These are phyloP conservation scores for Cochlearius cochlearius DNA, from an alignment of 2,113 vertebrate genomes.

Conservation along the genomic window DNA sequence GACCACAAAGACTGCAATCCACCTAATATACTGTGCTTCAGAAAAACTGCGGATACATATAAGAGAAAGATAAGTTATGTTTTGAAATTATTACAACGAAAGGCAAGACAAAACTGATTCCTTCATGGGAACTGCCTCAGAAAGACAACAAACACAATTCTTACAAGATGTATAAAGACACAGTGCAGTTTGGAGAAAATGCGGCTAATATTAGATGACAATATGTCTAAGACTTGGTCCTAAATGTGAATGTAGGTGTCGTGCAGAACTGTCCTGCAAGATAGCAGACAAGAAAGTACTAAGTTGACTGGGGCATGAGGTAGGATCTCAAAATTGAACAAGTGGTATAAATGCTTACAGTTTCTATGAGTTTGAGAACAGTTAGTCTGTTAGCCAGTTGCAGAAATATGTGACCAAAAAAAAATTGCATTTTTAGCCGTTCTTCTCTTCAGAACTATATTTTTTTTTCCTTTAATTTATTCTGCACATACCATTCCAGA, in stretches of 20 bases:
- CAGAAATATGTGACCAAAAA: not conserved
- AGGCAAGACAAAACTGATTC: not conserved
- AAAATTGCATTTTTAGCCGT: not conserved
- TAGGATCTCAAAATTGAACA: not conserved
- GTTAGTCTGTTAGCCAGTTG: not conserved
- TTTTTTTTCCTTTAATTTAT: not conserved
- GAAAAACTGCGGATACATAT: not conserved
- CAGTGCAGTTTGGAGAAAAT: not conserved
- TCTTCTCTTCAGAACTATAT: not conserved
- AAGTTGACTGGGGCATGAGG: not conserved
- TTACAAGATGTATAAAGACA: not conserved
- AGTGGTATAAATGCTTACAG: not conserved
- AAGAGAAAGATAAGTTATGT: not conserved
- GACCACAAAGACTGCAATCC: not conserved
- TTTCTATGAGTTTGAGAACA: not conserved
- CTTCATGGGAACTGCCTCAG: not conserved
- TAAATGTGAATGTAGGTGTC: not conserved
- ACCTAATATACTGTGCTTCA: not conserved
- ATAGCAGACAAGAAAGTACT: not conserved
- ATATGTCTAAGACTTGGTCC: not conserved
- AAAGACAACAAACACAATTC: not conserved
- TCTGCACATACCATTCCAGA: not conserved
- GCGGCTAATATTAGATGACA: not conserved
- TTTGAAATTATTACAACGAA: not conserved
- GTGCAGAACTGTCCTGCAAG: not conserved